Percentiles rank a stretch among this genome's conserved stretches.
phyloP scores from a whole-genome alignment of 2,888 invertebrate species.

The Anoplius nigerrimus region DNA sequence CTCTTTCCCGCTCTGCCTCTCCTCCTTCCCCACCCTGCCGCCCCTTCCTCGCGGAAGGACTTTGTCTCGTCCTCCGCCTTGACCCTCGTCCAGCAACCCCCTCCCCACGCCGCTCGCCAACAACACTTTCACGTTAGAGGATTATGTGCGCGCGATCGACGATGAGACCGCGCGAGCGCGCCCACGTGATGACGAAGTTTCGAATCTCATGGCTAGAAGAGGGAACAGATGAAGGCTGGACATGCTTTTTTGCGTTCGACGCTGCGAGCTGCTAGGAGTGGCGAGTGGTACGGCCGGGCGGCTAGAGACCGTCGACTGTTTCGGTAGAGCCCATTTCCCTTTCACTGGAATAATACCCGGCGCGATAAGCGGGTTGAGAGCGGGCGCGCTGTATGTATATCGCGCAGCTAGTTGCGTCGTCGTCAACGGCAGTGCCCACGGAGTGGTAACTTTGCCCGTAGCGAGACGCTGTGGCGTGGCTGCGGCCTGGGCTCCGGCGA shows the following conservation, averaged over 20 bases:
- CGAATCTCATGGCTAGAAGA: not conserved
- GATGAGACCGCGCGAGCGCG: not conserved
- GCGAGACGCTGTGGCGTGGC: not conserved
- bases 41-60: constrained; percentile 23
- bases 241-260: too few species aligned
- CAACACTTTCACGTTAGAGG: constrained; percentile 20
- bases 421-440: not conserved
- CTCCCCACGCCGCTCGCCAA: constrained; percentile 10
- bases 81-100: constrained; percentile 29
- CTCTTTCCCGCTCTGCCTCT: not conserved
- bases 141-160: not conserved
- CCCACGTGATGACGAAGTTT: not conserved
- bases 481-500: constrained; percentile 8
- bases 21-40: not conserved
- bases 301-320: constrained; percentile 30
- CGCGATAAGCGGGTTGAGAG: constrained; percentile 38
- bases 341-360: constrained; percentile 41
- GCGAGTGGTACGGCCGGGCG: too few species aligned
- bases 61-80: constrained; percentile 28
- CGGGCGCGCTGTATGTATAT: constrained; percentile 5
- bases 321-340: constrained; percentile 45
- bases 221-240: not conserved
- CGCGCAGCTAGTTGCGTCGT: not conserved
- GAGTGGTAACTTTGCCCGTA: not conserved
- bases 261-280: too few species aligned